These are phyloP conservation scores for Melanotus villosus DNA, from an alignment of 2,888 invertebrate genomes.

Conservation along the genomic window DNA sequence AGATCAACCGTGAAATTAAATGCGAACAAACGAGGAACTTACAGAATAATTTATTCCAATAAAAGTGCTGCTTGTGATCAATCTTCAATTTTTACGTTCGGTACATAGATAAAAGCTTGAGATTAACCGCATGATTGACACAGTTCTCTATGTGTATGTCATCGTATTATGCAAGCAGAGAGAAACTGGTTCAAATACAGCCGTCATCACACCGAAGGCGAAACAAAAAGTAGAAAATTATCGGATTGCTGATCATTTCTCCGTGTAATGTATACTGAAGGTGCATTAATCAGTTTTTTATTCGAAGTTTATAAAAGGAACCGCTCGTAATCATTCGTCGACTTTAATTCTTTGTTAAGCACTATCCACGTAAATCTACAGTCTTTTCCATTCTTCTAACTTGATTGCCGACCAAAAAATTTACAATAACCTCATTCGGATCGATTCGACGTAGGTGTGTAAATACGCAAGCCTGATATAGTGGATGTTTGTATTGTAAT, in stretches of 20 bases:
- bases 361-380: neutral
- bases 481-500: constrained; percentile 19
- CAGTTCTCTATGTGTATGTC: constrained; percentile 10
- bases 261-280: constrained; percentile 22
- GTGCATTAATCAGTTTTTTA: constrained; percentile 22
- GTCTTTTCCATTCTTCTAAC: neutral
- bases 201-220: constrained; percentile 20
- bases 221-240: constrained; percentile 24
- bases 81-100: constrained; percentile 10
- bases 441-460: constrained; percentile 5
- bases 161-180: neutral
- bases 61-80: constrained; percentile 15
- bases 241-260: constrained; percentile 23
- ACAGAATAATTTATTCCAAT: constrained; percentile 6
- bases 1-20: neutral
- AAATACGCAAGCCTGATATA: constrained; percentile 1
- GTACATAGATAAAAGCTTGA: constrained; percentile 2
- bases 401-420: constrained; percentile 6
- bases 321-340: neutral
- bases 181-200: constrained; percentile 23
- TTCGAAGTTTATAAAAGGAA: neutral
- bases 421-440: neutral
- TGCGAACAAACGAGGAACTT: neutral
- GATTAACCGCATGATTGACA: constrained; percentile 21
- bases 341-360: neutral